These are phyloP conservation scores for Ernsta delagoae DNA, from an alignment of 2,888 invertebrate genomes.

Conservation along the genomic window DNA sequence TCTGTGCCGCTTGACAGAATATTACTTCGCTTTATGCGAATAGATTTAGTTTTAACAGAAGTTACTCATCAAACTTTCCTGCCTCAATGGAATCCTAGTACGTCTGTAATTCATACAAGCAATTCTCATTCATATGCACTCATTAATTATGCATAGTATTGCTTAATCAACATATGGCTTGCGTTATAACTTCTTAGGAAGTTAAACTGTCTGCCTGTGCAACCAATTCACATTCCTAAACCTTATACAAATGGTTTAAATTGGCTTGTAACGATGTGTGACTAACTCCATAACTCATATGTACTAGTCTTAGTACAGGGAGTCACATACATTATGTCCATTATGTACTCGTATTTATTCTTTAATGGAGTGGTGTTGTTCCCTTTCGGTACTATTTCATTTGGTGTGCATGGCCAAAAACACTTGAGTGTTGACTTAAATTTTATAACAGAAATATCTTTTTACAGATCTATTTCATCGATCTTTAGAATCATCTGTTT, in stretches of 20 bases:
- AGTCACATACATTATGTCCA: background rate
- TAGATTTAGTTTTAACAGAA: background rate
- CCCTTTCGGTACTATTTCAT: conserved; percentile 11
- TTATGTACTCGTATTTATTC: background rate
- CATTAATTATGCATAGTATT: background rate
- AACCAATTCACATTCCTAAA: conserved; percentile 8
- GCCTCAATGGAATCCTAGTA: conserved; percentile 28
- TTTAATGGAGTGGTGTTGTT: conserved; percentile 8
- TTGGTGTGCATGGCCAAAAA: background rate
- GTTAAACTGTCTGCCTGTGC: background rate
- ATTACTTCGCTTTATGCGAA: too few relatives aligned
- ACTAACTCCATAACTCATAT: conserved; percentile 24
- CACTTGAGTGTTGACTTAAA: background rate
- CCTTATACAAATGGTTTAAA: background rate
- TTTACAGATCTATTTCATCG: too few relatives aligned
- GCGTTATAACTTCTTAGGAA: conserved; percentile 4
- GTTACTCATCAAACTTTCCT: conserved; percentile 23
- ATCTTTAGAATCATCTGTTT: too few relatives aligned
- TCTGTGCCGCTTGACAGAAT: too few relatives aligned
- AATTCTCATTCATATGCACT: background rate
- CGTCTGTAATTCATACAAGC: background rate
- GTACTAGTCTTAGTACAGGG: conserved; percentile 2
- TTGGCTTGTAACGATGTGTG: conserved; percentile 2
- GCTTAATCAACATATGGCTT: conserved; percentile 3
- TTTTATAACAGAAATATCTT: background rate